phyloP scores from a whole-genome alignment of 2,888 invertebrate genomes.

The Orthonevra nobilis region DNA sequence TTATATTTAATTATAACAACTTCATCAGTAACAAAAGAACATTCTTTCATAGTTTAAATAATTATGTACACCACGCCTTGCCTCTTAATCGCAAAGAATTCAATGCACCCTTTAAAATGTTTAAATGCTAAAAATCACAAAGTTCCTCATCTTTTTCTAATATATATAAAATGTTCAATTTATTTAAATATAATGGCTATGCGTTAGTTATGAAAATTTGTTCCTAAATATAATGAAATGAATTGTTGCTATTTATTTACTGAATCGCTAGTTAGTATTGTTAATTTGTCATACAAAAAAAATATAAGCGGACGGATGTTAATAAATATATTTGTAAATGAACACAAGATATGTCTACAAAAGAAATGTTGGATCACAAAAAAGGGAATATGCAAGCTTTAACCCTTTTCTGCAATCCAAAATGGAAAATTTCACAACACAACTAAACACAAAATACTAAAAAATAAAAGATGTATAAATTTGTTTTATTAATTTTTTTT shows the following conservation, averaged over 20 bases:
- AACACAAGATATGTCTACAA: slow-evolving; percentile 43
- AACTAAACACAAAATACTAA: slow-evolving; percentile 9
- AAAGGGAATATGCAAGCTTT: not conserved
- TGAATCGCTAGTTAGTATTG: slow-evolving; percentile 46
- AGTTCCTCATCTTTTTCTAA: too few species aligned
- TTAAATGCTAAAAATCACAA: too few species aligned
- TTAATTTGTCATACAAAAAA: slow-evolving; percentile 32
- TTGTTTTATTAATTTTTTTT: slow-evolving; percentile 5
- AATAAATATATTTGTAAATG: slow-evolving; percentile 55
- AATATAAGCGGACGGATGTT: slow-evolving; percentile 66
- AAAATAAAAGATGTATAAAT: slow-evolving; percentile 14
- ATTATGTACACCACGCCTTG: slow-evolving; percentile 1
- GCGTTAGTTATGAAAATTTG: slow-evolving; percentile 19
- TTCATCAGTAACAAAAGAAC: too few species aligned
- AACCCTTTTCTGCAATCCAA: not conserved
- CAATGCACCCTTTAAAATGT: too few species aligned
- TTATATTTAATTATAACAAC: too few species aligned
- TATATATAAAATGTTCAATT: too few species aligned
- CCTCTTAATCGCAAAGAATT: not conserved
- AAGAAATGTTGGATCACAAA: slow-evolving; percentile 15
- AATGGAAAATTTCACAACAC: not conserved
- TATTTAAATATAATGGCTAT: slow-evolving; percentile 22
- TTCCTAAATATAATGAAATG: slow-evolving; percentile 21
- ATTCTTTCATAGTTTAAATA: too few species aligned
- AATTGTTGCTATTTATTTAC: slow-evolving; percentile 9